Evolutionary conservation across 2,797 vertebrate genomes (phyloP).

Genomic region (Carcharodon carcharias): DNA sequence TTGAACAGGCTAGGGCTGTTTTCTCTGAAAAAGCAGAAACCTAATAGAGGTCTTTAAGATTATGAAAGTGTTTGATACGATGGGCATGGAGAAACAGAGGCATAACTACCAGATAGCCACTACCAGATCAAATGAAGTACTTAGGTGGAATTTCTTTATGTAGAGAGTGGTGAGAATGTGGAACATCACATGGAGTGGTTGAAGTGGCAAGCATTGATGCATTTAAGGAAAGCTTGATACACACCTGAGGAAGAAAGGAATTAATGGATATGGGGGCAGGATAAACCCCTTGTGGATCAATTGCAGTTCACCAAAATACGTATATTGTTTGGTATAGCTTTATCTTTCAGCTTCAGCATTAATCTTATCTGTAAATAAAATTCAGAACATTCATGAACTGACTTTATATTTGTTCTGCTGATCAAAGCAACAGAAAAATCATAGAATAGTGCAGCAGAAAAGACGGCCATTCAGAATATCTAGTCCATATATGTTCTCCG

Average conservation of each 20-base stretch:
- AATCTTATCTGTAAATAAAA: neutral
- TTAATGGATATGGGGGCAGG: neutral
- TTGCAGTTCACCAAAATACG: neutral
- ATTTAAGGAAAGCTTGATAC: neutral
- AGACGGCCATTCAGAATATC: neutral
- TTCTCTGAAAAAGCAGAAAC: neutral
- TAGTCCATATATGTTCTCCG: neutral
- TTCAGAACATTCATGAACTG: neutral
- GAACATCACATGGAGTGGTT: neutral
- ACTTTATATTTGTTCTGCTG: neutral
- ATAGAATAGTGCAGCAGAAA: neutral
- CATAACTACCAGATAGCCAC: neutral
- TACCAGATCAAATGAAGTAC: neutral
- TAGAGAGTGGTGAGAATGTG: neutral
- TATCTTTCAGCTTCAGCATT: neutral
- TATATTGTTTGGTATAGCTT: neutral
- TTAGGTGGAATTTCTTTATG: neutral
- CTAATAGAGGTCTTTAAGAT: neutral
- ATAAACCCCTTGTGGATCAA: neutral
- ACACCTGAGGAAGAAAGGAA: neutral
- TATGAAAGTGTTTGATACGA: neutral
- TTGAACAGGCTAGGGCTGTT: neutral
- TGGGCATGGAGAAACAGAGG: neutral
- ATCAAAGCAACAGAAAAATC: neutral
- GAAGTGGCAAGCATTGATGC: neutral